These are phyloP conservation scores for Alitta virens DNA, from an alignment of 2,888 invertebrate genomes.

Conservation along the genomic window DNA sequence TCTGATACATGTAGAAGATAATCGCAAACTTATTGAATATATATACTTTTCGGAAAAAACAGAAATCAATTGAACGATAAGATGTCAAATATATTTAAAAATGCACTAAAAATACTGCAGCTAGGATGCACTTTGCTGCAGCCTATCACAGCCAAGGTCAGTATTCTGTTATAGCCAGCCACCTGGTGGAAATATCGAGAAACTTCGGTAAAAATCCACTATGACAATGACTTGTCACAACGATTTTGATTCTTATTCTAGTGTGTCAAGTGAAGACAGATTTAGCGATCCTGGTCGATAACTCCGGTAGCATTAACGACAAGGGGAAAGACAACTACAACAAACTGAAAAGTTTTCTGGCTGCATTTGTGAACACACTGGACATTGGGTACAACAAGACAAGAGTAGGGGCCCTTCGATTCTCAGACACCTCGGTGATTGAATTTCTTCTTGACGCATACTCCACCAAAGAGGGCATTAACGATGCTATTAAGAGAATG, in stretches of 20 bases:
- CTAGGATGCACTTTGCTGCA: too few relatives aligned
- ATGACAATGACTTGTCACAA: too few relatives aligned
- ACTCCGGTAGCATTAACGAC: constrained; percentile 25
- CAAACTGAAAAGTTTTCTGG: constrained; percentile 18
- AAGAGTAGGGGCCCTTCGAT: constrained; percentile 16
- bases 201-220: too few relatives aligned
- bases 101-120: too few relatives aligned
- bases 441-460: constrained; percentile 17
- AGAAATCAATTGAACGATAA: too few relatives aligned
- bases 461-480: constrained; percentile 1
- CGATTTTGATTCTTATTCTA: neutral
- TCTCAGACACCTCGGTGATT: constrained; percentile 12
- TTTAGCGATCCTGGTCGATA: constrained; percentile 21
- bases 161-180: too few relatives aligned
- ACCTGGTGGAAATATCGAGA: too few relatives aligned
- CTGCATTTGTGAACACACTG: constrained; percentile 8
- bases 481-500: constrained; percentile 8
- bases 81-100: too few relatives aligned
- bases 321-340: constrained; percentile 20
- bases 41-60: too few relatives aligned
- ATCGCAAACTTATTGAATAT: too few relatives aligned
- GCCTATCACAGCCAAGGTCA: too few relatives aligned
- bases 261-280: constrained; percentile 17
- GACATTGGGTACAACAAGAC: constrained; percentile 16
- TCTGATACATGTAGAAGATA: too few relatives aligned